Base-by-base conservation (phyloP, 2,113 vertebrate species). In the Thunnus thynnus region DNA sequence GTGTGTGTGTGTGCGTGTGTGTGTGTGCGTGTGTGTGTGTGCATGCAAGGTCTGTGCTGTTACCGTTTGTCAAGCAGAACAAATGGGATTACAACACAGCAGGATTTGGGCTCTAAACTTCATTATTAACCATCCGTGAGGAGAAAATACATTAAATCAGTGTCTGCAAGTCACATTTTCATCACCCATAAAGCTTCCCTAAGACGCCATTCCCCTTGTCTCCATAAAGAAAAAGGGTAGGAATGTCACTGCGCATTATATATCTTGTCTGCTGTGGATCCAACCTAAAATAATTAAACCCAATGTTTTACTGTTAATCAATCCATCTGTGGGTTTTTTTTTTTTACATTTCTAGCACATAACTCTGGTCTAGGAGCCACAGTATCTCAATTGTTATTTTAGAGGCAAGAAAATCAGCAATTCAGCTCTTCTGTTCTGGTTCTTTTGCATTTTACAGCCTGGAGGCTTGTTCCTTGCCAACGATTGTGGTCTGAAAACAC, bases 51-150 rank as follows among this genome's bases (percentile, higher is more conserved):
- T 6, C 36, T 41, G 11, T 20, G 67, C 20, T 58, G 63, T 67
- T 67, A 60, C 56, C 73, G 36, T 60, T 64, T 76, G 52, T 76
- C 72, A 57, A 41, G 68, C 69, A 67, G 48, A 87, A 82, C 67
- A 76, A 81, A 86, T 81, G 32, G 66, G 74, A 73, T 90, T 86
- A 80, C 30, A 77, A 18, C 68, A 66, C n/a, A 32, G 17, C 16
- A 20, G 51, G 48, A 55, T 76, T 69, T 44, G 36, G 5, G 22
- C 14, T 63, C 32, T 62, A 78, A 73, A 69, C 13, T 18, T 55
- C 70, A 72, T 81, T 41, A 79, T 85, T 63, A 72, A 75, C 55
- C 79, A 54, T 17, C 46, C 16, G 20, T 62, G 56, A 77, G 36
- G 27, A n/a, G 61, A 62, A 73, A 69, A 69, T 8, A 74, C n/a